Percentiles rank a stretch among this genome's conserved stretches.
These are phyloP conservation scores for Agapetus fuscipes DNA, from an alignment of 2,888 invertebrate genomes.

Conservation along the genomic window DNA sequence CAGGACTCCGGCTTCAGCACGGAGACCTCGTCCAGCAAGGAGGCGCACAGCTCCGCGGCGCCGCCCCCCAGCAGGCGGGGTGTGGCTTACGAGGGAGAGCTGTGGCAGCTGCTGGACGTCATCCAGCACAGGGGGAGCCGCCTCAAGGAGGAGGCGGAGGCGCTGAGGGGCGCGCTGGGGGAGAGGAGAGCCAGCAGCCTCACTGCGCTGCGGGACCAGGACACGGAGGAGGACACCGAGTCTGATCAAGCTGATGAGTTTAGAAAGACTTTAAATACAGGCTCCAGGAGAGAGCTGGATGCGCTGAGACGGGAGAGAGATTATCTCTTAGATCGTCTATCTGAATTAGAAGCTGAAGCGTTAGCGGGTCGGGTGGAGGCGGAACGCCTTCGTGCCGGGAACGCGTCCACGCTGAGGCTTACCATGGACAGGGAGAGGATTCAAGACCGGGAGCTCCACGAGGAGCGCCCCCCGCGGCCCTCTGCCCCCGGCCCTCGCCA, in stretches of 20 bases:
- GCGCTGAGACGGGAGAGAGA: conserved; percentile 64
- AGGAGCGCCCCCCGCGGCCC: conserved; percentile 19
- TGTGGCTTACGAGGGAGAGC: conserved; percentile 55
- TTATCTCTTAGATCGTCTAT: conserved; percentile 59
- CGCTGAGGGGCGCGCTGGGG: conserved; percentile 47
- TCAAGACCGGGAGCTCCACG: conserved; percentile 23
- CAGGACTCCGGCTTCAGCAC: conserved; percentile 87
- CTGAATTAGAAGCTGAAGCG: conserved; percentile 69
- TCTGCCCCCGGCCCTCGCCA: conserved; percentile 27
- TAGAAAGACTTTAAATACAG: conserved; percentile 51
- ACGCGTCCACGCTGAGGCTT: conserved; percentile 35
- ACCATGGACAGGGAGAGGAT: conserved; percentile 24
- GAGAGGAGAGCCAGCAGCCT: conserved; percentile 30
- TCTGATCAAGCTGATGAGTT: conserved; percentile 24
- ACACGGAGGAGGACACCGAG: conserved; percentile 29
- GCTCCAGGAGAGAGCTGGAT: conserved; percentile 50
- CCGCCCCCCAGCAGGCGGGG: conserved; percentile 32
- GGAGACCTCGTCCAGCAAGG: conserved; percentile 75
- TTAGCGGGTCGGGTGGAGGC: conserved; percentile 56
- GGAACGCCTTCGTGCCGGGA: conserved; percentile 54
- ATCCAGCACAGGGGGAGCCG: conserved; percentile 71
- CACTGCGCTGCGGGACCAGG: conserved; percentile 28
- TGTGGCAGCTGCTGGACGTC: conserved; percentile 78
- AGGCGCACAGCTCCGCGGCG: conserved; percentile 55
- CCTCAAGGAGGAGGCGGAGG: conserved; percentile 59